These are phyloP conservation scores for Todus mexicanus DNA, from an alignment of 2,797 vertebrate genomes.

Conservation along the genomic window DNA sequence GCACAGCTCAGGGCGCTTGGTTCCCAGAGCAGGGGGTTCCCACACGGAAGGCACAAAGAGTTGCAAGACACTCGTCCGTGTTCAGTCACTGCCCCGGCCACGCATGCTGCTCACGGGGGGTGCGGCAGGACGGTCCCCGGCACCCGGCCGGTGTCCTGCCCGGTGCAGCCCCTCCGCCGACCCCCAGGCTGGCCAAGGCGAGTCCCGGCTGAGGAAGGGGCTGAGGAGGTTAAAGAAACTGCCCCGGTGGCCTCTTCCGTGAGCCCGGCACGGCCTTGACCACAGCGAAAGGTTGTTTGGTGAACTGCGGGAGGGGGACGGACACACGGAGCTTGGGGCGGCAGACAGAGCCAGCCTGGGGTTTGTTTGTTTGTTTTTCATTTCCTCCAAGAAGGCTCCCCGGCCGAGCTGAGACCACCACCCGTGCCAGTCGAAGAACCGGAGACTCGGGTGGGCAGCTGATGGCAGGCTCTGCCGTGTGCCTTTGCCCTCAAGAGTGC, in stretches of 20 bases:
- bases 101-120: not conserved
- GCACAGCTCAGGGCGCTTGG: not conserved
- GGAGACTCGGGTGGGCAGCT: not conserved
- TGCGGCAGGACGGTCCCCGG: no score
- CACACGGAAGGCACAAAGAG: not conserved
- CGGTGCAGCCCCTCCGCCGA: no score
- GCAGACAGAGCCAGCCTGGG: no score
- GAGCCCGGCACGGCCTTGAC: no score
- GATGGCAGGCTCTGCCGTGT: not conserved
- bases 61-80: not conserved
- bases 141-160: not conserved
- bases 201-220: not conserved
- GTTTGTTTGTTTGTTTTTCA: not conserved
- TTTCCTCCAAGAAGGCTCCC: not conserved
- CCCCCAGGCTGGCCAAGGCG: no score
- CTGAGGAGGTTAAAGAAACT: not conserved
- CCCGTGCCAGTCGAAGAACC: not conserved
- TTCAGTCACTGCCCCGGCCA: not conserved
- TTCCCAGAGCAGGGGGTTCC: not conserved
- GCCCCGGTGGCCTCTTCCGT: not conserved
- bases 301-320: fast-evolving
- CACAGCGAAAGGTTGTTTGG: fast-evolving
- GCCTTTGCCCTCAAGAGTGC: fast-evolving
- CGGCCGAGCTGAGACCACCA: not conserved
- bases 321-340: not conserved